Evolutionary conservation across 2,888 invertebrate species (phyloP).

Genomic region (Lutraria lutraria): DNA sequence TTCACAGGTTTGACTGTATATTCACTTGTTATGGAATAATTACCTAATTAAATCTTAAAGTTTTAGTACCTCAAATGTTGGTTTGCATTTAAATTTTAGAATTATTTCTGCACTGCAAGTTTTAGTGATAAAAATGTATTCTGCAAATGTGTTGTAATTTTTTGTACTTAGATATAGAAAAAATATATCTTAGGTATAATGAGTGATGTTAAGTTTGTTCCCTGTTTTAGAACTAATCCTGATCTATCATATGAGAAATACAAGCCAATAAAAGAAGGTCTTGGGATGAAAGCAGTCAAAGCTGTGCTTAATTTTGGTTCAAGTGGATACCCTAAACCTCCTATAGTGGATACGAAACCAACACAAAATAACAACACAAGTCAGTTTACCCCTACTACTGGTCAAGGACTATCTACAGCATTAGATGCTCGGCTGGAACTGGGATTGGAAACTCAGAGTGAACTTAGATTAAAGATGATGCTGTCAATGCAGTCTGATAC

Average conservation of each 20-base stretch:
- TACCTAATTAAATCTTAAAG: too few relatives aligned
- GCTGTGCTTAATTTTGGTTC: constrained; percentile 60
- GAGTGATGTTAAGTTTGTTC: not conserved
- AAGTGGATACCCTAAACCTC: constrained; percentile 59
- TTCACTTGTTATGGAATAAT: too few relatives aligned
- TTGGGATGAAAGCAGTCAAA: constrained; percentile 47
- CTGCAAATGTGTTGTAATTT: too few relatives aligned
- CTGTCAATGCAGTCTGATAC: constrained; percentile 90
- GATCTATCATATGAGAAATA: constrained; percentile 39
- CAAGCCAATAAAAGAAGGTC: constrained; percentile 46
- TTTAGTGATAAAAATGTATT: too few relatives aligned
- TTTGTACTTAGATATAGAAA: too few relatives aligned
- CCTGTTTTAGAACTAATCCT: not conserved
- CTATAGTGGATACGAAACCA: constrained; percentile 46
- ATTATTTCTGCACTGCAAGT: too few relatives aligned
- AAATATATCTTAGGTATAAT: too few relatives aligned
- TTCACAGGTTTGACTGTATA: too few relatives aligned
- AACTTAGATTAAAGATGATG: constrained; percentile 91
- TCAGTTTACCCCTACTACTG: constrained; percentile 26
- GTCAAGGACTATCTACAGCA: constrained; percentile 88
- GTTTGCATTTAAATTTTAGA: too few relatives aligned
- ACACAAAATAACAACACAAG: constrained; percentile 29
- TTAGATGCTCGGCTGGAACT: constrained; percentile 93
- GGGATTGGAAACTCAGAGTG: constrained; percentile 92
- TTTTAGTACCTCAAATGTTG: too few relatives aligned